Evolutionary conservation across 2,888 invertebrate genomes (phyloP).

Genomic region (Synergus japonicus): DNA sequence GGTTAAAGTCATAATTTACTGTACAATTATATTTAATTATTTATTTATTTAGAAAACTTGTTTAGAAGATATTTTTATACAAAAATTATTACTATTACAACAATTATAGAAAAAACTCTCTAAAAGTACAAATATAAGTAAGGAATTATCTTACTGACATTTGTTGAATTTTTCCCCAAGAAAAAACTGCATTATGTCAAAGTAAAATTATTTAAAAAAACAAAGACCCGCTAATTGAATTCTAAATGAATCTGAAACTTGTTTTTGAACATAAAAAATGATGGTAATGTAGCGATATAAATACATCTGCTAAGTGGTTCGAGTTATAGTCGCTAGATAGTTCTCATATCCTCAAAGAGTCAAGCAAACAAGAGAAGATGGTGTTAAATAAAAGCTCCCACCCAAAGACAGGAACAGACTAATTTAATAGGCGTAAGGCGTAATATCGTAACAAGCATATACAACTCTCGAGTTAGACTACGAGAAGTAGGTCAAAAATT

Average conservation of each 20-base stretch:
- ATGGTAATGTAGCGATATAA: constrained; percentile 22
- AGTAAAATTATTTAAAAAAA: constrained; percentile 4
- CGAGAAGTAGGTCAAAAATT: constrained; percentile 22
- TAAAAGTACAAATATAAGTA: not conserved
- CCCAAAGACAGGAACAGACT: constrained; percentile 23
- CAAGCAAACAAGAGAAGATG: constrained; percentile 37
- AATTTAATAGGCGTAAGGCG: constrained; percentile 21
- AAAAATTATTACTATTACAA: not conserved
- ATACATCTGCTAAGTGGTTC: constrained; percentile 30
- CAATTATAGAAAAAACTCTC: not conserved
- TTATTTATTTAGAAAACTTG: not conserved
- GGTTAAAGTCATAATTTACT: not conserved
- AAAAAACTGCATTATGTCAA: not conserved
- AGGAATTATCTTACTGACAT: no score
- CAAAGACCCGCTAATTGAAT: constrained; percentile 2
- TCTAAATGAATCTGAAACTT: not conserved
- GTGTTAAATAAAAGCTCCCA: constrained; percentile 40
- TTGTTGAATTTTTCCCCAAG: not conserved
- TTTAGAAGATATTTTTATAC: no score
- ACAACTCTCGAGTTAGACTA: constrained; percentile 12
- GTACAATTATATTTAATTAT: not conserved
- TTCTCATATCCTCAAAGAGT: constrained; percentile 21
- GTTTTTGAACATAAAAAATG: constrained; percentile 8
- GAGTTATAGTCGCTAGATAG: constrained; percentile 18
- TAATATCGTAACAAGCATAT: not conserved